phyloP scores from a whole-genome alignment of 2,797 vertebrate genomes.

The Oreonectes daqikongensis region DNA sequence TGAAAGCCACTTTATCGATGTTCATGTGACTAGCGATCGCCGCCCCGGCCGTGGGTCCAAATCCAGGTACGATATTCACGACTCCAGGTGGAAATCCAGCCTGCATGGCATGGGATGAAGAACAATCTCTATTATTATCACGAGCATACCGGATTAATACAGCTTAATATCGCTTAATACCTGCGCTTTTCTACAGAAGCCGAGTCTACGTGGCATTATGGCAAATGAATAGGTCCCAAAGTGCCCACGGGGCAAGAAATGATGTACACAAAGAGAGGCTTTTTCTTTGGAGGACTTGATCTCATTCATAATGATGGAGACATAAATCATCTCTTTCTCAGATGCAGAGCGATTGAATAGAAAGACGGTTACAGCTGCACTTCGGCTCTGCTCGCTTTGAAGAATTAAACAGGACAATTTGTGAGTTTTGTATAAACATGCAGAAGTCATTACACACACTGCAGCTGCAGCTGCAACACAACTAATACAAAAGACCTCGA shows the following conservation, averaged over 20 bases:
- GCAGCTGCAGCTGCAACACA: constrained; percentile 8
- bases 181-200: constrained; percentile 41
- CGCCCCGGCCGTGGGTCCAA: constrained; percentile 88
- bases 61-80: constrained; percentile 93
- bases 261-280: constrained; percentile 31
- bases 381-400: constrained; percentile 25
- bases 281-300: constrained; percentile 43
- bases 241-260: constrained; percentile 33
- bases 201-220: constrained; percentile 33
- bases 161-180: constrained; percentile 33
- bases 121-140: constrained; percentile 48
- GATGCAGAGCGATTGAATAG: constrained; percentile 7
- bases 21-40: constrained; percentile 88
- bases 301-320: constrained; percentile 23
- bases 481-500: background rate
- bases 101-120: constrained; percentile 61
- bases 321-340: constrained; percentile 19
- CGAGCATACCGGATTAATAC: constrained; percentile 46
- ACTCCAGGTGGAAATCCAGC: constrained; percentile 92
- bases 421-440: constrained; percentile 35
- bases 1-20: constrained; percentile 94
- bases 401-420: constrained; percentile 32
- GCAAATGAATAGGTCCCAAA: constrained; percentile 49
- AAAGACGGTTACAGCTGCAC: constrained; percentile 23
- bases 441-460: constrained; percentile 17